Evolutionary conservation across 2,113 vertebrate genomes (phyloP), one percentile per base, ranked within the genome.

Genomic region (Brachyhypopomus occidentalis): DNA sequence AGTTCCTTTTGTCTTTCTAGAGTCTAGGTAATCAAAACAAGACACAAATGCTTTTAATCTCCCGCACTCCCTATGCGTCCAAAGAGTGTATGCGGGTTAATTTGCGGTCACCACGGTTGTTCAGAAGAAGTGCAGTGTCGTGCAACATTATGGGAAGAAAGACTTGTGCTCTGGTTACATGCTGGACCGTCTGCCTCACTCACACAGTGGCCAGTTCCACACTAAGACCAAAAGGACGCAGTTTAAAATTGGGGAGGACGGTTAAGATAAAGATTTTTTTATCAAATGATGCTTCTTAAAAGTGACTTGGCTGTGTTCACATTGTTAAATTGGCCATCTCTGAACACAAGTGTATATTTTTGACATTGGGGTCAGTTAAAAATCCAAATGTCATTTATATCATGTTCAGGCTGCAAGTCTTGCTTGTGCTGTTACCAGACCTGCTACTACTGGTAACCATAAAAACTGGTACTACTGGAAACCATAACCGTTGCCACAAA

Each of bases 71-170:
- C 8, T 52, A 4, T 4, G 41, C 41, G 5, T 8, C 41, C 41
- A 45, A 59, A 45, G 69, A 69, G 73, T 45, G 30, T 25, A 78
- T 12, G 48, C 69, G 77, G 77, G 58, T 52, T 62, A 17, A n/a
- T 60, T 52, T 71, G 69, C 59, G 66, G 70, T 60, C 77, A 72
- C 55, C 23, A 23, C 17, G 66, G 38, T 69, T 60, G 34, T 30
- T 38, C 52, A 58, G 55, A 60, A 79, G 55, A 59, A 14, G 52
- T 55, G 20, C 55, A 20, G 66, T 1, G 52, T 71, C 60, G 71
- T 79, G 77, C 67, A 79, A 79, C 59, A 79, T 69, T 67, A 67
- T 63, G 62, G 80, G 66, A 38, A 67, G 64, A 34, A 76, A 77
- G 78, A 78, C 52, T 66, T 60, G 77, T 84, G 69, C 69, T 62